Evolutionary conservation across 2,888 invertebrate species (phyloP), one percentile per base, ranked within the genome.

Genomic region (Nysson spinosus): DNA sequence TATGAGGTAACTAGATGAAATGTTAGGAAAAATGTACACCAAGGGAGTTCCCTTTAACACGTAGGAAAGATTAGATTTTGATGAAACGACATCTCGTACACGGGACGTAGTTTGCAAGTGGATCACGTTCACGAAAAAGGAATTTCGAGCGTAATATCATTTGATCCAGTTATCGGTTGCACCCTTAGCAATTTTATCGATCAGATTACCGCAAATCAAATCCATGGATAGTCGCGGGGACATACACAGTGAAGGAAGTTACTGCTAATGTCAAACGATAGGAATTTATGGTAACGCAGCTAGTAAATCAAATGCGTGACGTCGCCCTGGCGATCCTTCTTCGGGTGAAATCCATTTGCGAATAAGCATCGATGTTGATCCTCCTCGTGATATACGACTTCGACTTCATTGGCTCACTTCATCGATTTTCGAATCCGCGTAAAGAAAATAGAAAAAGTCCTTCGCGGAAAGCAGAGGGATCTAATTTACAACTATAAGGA

Each of bases 171-270:
- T 14, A 14, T 16, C 12, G 34, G 14, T 34, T 9, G 34, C 34
- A 16, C 34, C 34, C 14, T 34, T 34, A 9, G 4, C 34, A 4
- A 28, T 19, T 24, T 11, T 1, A 11, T 40, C 40, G 42, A 43
- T 43, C 34, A 20, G 16, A 30, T 56, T 40, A 40, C 17, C 3
- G 32, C 28, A 24, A 49, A 56, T 49, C 24, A 22, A 46, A 46
- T 55, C 30, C 4, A 12, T 4, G 20, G 39, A 4, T 9, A 16
- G 19, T 9, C 7, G 7, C 7, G 34, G 9, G 22, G n/a, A 28
- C 14, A 7, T n/a, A 14, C 2, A 7, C 11, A 12, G 26, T 43
- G 34, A 43, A 24, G 17, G 11, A 11, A 34, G 43, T 32, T 22
- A 16, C 30, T 30, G n/a, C 40, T 40, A 40, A 40, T 40, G 32